phyloP scores from a whole-genome alignment of 2,888 invertebrate species.

The Eledone cirrhosa region DNA sequence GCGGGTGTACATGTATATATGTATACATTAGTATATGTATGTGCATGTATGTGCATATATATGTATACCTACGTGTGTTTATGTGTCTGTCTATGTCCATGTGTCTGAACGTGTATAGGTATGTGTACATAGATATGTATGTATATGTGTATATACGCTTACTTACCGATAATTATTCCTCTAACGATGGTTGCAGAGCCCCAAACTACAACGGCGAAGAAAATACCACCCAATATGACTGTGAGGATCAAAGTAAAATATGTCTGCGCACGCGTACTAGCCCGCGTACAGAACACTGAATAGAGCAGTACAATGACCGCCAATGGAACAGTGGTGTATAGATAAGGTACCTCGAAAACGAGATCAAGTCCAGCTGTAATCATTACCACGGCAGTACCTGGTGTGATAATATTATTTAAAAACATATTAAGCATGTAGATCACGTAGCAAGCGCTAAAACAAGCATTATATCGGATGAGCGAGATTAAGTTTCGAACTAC shows the following conservation, averaged over 20 bases:
- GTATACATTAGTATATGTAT: no score
- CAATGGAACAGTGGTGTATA: constrained; percentile 41
- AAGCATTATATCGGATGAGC: constrained; percentile 38
- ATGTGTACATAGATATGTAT: background rate
- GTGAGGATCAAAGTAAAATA: constrained; percentile 40
- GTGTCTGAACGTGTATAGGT: no score
- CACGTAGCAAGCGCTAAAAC: constrained; percentile 44
- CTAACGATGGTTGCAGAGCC: constrained; percentile 40
- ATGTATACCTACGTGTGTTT: no score
- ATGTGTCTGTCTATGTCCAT: no score
- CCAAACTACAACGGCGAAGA: constrained; percentile 39
- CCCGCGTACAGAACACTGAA: constrained; percentile 40
- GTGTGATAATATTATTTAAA: constrained; percentile 44
- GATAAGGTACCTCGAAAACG: constrained; percentile 43
- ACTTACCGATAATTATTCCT: constrained; percentile 40
- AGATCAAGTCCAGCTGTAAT: constrained; percentile 48
- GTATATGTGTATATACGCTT: background rate
- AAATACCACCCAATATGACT: constrained; percentile 38
- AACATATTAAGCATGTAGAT: constrained; percentile 47
- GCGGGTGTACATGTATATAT: no score
- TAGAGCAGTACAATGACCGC: constrained; percentile 38
- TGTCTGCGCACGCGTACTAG: constrained; percentile 35
- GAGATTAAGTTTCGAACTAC: constrained; percentile 41
- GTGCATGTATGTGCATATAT: no score
- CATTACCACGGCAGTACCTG: constrained; percentile 46